Conservation (phyloP, 1,140 invertebrate species). For the Atta texana region DNA sequence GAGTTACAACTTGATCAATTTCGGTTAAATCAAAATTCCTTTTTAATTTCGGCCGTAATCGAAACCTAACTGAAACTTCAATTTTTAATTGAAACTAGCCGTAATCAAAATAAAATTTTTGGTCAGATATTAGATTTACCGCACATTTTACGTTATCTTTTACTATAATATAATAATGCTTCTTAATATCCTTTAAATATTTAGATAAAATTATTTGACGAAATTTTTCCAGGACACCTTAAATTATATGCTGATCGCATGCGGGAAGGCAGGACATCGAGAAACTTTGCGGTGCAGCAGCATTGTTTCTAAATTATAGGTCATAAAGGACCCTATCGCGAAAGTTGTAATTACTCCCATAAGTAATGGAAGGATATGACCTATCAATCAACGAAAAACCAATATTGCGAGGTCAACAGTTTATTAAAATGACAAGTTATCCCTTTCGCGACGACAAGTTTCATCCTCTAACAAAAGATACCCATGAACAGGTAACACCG, state of each 20-base stretch:
- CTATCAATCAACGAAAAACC: conserved; percentile 42
- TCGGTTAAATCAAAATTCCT: too few species aligned
- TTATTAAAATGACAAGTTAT: conserved; percentile 43
- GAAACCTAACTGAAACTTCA: too few species aligned
- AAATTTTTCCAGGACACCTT: not conserved
- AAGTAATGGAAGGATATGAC: conserved; percentile 37
- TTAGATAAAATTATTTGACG: not conserved
- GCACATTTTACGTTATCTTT: not conserved
- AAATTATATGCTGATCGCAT: not conserved
- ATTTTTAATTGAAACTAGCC: too few species aligned
- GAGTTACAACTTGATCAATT: too few species aligned
- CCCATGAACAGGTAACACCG: conserved; percentile 4
- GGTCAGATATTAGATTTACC: not conserved
- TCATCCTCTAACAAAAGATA: conserved; percentile 18
- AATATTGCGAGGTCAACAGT: conserved; percentile 14
- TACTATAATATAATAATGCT: too few species aligned
- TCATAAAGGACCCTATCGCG: not conserved
- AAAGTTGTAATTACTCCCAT: conserved; percentile 45
- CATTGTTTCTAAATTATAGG: conserved; percentile 29
- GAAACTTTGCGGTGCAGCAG: conserved; percentile 27
- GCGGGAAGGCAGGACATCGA: not conserved
- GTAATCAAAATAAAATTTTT: too few species aligned
- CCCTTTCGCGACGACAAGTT: conserved; percentile 34
- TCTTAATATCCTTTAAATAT: not conserved
- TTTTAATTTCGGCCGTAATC: too few species aligned